Evolutionary conservation across 2,113 vertebrate species (phyloP).

Genomic region (Megaceryle maxima): DNA sequence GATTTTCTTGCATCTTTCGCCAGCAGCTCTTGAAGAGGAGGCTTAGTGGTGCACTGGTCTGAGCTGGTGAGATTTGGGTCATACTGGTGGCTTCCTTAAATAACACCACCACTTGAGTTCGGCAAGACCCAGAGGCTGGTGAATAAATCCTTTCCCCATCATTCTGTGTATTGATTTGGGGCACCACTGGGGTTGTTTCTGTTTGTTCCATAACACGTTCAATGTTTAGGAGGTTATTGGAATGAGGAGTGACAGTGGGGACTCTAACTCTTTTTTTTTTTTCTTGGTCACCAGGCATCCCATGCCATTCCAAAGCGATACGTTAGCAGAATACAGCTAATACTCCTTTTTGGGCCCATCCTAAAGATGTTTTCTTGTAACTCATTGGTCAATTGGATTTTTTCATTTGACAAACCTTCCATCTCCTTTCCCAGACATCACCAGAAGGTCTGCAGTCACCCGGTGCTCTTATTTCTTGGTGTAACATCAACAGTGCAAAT

Average conservation of each 20-base stretch:
- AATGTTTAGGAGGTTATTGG: background rate
- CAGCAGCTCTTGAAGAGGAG: background rate
- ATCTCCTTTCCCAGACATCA: background rate
- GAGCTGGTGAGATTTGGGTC: background rate
- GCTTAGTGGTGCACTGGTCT: background rate
- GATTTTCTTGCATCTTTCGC: background rate
- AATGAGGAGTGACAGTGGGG: background rate
- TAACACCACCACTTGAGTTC: background rate
- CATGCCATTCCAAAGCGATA: too few species aligned
- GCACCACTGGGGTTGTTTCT: background rate
- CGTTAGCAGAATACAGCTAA: background rate
- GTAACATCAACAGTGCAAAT: background rate
- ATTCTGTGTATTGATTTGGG: background rate
- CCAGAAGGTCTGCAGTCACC: background rate
- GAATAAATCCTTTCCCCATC: background rate
- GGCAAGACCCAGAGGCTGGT: background rate
- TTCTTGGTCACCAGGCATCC: background rate
- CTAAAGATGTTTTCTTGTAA: background rate
- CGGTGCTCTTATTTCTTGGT: background rate
- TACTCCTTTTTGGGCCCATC: background rate
- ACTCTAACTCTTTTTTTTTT: background rate
- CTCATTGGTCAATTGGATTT: background rate
- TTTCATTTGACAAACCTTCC: background rate
- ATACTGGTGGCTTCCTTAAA: background rate
- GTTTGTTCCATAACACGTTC: background rate